phyloP scores from a whole-genome alignment of 1,140 invertebrate genomes.

The Meteorus sp. region DNA sequence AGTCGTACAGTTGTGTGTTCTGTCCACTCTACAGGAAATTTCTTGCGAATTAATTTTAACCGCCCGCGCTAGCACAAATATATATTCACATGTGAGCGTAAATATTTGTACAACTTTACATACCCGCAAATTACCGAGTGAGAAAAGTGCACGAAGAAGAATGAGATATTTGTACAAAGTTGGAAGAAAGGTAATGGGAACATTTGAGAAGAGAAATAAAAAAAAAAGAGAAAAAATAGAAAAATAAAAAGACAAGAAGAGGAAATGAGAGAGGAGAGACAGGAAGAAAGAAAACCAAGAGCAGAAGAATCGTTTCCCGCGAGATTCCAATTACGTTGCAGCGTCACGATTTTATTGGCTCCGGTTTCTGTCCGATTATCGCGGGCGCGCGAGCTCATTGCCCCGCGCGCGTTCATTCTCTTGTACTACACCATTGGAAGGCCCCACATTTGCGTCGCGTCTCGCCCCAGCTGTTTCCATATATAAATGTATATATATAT shows the following conservation, averaged over 20 bases:
- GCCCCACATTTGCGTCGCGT: constrained; percentile 8
- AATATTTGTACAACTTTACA: neutral
- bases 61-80: neutral
- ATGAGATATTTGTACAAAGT: too few relatives aligned
- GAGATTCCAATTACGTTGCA: constrained; percentile 30
- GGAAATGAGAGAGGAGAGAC: constrained; percentile 4
- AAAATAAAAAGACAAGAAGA: neutral
- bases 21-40: neutral
- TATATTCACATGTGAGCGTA: neutral
- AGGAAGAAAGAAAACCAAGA: constrained; percentile 5
- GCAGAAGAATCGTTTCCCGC: constrained; percentile 26
- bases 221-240: neutral
- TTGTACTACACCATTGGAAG: constrained; percentile 1
- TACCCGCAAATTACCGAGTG: constrained; percentile 13
- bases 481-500: too few relatives aligned
- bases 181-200: too few relatives aligned
- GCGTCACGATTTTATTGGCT: constrained; percentile 31
- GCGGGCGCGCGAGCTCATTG: constrained; percentile 6
- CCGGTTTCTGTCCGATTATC: constrained; percentile 26
- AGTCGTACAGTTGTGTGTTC: neutral
- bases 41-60: constrained; percentile 28
- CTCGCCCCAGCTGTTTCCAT: too few relatives aligned
- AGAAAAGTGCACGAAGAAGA: too few relatives aligned
- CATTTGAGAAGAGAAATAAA: too few relatives aligned
- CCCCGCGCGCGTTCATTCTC: neutral